Percentiles rank a stretch among this genome's conserved stretches.
phyloP scores from a whole-genome alignment of 1,140 invertebrate species.

The Drosophila orena region DNA sequence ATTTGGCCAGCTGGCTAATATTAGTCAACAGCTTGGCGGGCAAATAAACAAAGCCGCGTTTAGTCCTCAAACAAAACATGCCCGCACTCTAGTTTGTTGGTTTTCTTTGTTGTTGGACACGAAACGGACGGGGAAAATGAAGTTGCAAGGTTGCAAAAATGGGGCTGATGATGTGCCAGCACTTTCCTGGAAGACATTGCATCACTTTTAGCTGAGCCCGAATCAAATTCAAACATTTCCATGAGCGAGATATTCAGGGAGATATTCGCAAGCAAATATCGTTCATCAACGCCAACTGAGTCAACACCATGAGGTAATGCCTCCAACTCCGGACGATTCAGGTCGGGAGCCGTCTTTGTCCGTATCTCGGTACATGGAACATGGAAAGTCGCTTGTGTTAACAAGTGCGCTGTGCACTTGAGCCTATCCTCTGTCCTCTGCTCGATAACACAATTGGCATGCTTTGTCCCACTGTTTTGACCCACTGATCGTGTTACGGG shows the following conservation, averaged over 20 bases:
- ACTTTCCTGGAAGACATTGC: slow-evolving; percentile 1
- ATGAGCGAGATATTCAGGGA: slow-evolving; percentile 38
- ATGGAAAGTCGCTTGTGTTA: slow-evolving; percentile 74
- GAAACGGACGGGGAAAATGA: slow-evolving; percentile 18
- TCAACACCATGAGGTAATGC: slow-evolving; percentile 72
- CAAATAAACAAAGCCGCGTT: slow-evolving; percentile 17
- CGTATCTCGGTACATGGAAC: slow-evolving; percentile 58
- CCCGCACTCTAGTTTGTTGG: slow-evolving; percentile 14
- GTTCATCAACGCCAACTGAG: slow-evolving; percentile 54
- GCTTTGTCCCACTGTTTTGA: slow-evolving; percentile 47
- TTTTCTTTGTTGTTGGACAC: slow-evolving; percentile 10
- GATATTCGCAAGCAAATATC: slow-evolving; percentile 49
- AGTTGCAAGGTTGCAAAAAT: slow-evolving; percentile 35
- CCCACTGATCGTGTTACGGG: slow-evolving; percentile 41
- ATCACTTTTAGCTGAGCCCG: slow-evolving; percentile 9
- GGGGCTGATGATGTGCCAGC: slow-evolving; percentile 5
- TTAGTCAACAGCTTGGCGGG: slow-evolving; percentile 40
- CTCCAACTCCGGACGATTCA: slow-evolving; percentile 11
- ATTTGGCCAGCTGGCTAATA: slow-evolving; percentile 40
- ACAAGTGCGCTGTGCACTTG: slow-evolving; percentile 74
- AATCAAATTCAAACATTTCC: slow-evolving; percentile 10
- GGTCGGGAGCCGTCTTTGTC: slow-evolving; percentile 6
- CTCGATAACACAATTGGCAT: slow-evolving; percentile 60
- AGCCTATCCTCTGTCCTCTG: slow-evolving; percentile 20
- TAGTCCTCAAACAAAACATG: slow-evolving; percentile 20